A percentile compares a stretch with the other conserved stretches of the same genome.
phyloP scores from a whole-genome alignment of 2,113 vertebrate species.

The Dromaius novaehollandiae region DNA sequence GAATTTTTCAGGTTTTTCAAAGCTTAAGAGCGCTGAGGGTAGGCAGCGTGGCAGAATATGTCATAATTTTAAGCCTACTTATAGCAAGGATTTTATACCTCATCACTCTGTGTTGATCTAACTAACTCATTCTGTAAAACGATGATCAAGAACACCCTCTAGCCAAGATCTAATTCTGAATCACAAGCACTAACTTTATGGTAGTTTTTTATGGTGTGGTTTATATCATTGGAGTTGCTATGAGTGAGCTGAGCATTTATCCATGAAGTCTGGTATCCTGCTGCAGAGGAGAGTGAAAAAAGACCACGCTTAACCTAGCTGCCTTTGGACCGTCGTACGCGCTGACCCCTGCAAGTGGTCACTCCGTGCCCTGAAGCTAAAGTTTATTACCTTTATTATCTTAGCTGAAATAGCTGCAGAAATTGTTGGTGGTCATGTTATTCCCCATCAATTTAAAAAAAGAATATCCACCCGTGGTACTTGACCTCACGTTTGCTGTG shows the following conservation, averaged over 20 bases:
- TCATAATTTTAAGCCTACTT: background rate
- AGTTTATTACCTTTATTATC: slow-evolving; percentile 32
- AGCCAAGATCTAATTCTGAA: background rate
- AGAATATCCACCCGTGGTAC: background rate
- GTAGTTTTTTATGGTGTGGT: background rate
- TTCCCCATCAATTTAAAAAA: background rate
- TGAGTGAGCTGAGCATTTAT: background rate
- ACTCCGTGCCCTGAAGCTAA: slow-evolving; percentile 8
- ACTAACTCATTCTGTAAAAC: background rate
- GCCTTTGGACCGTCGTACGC: background rate
- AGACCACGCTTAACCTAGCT: background rate
- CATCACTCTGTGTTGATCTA: background rate
- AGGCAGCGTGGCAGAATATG: background rate
- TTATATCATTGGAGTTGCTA: background rate
- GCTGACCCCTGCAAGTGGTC: slow-evolving; percentile 30
- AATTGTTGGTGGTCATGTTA: accelerated
- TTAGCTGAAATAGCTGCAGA: background rate
- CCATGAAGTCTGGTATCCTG: background rate
- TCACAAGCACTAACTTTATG: background rate
- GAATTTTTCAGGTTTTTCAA: background rate
- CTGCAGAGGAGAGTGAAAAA: background rate
- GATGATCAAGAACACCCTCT: background rate
- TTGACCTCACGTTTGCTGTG: background rate
- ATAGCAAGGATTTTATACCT: background rate
- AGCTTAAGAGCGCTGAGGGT: accelerated